Base-by-base conservation (phyloP, 2,888 invertebrate genomes). In the Ectemnius cavifrons region DNA sequence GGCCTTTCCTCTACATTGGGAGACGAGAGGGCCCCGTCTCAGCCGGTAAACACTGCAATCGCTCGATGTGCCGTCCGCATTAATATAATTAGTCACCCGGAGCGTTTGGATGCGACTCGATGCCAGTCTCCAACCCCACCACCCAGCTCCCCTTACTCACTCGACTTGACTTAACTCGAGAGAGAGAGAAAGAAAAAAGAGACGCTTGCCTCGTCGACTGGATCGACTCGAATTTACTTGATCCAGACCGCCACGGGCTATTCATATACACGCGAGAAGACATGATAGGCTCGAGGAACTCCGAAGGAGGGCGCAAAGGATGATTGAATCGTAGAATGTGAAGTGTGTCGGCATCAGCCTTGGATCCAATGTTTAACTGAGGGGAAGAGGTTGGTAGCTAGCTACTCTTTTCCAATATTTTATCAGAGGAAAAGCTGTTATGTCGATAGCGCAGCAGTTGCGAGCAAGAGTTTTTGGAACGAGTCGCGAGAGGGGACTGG, bases 71-170 rank as follows among this genome's bases (percentile, higher is more conserved):
- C 88, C 78, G 87, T 87, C 87, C 88, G 87, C 88, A 91, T 91
- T 91, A 91, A 91, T 91, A 89, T 91, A 90, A 91, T 91, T 91
- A 91, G 90, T 90, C 88, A 91, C 90, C 91, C 89, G 88, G 87
- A 89, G 89, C 87, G 85, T 73, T 84, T 65, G 78, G 73, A 67
- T 75, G 77, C 82, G 78, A 63, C 67, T 58, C 65, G 71, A 67
- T 78, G 67, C 37, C 37, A 4, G 52, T 64, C 58, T 58, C 63
- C 61, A 64, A 63, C 70, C 68, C 66, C 61, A 60, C 59, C 64
- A 67, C 67, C 71, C 68, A 63, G 23, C 73, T 68, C 63, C 67
- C 20, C 45, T 62, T 18, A 16, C 60, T 60, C 57, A 49, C 60
- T 67, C 58, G 62, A 45, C 67, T 67, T 27, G 23, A 60, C 47